Base-by-base conservation (phyloP, 2,888 invertebrate genomes). In the Lasioglossum calceatum region DNA sequence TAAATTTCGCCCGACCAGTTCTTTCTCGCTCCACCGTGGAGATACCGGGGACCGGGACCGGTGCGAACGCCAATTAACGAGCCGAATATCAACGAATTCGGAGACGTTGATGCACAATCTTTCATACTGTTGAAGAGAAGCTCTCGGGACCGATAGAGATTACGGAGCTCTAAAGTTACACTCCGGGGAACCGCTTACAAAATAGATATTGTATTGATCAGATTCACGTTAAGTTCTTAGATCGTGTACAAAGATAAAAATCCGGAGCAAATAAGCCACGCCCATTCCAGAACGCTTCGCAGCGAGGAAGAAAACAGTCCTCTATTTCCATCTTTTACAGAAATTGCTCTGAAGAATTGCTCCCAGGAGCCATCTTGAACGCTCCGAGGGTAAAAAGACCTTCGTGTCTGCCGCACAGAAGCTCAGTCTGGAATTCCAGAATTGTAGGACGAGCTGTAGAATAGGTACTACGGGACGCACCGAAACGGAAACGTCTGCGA, bases 41-140 rank as follows among this genome's bases (percentile, higher is more conserved):
- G 77, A 82, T 82, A 82, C 54, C 85, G 47, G 23, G 4, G 32
- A 39, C 16, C 58, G 12, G n/a, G 64, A 32, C 70, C 58, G 36
- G 10, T 14, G 50, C 36, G 16, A 58, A 10, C 19, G 70, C 47
- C 39, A 50, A 72, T 76, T 72, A 67, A 83, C 71, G 58, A 36
- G 71, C 8, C 39, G 67, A 10, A 32, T 36, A 82, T 82, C 81
- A 47, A 39, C 82, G 79, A 64, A 32, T 19, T n/a, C 23, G 36
- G 27, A 39, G 61, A n/a, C 54, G 19, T 16, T 19, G 77, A 23
- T 70, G 7, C 3, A 27, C 27, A 32, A 44, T 61, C 73, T n/a
- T 47, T 44, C 79, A 23, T 32, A 12, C 44, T 14, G 42, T 67
- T 32, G 67, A 36, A 14, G 36, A 14, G 16, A 19, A 7, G 16